A percentile compares a stretch with the other conserved stretches of the same genome.
phyloP scores from a whole-genome alignment of 2,888 invertebrate species.

The Conus canariensis region DNA sequence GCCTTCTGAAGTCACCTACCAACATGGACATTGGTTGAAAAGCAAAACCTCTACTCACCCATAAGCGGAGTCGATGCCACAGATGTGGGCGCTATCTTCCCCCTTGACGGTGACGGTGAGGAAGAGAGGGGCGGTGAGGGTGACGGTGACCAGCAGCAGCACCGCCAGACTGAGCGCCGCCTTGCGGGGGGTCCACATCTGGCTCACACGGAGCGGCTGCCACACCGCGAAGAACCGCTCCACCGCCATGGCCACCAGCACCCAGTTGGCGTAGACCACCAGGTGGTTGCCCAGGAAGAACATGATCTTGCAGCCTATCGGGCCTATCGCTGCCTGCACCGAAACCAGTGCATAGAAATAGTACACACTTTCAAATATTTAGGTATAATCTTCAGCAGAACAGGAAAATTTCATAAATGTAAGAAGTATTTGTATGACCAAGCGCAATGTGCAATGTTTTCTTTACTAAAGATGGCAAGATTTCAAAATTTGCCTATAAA shows the following conservation, averaged over 20 bases:
- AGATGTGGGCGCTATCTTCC: neutral
- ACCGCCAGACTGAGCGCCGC: slow-evolving; percentile 31
- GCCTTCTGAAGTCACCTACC: too few relatives aligned
- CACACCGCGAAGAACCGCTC: slow-evolving; percentile 66
- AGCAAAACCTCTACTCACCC: neutral
- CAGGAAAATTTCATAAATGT: too few relatives aligned
- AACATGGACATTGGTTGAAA: too few relatives aligned
- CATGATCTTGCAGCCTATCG: slow-evolving; percentile 60
- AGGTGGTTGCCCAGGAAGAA: slow-evolving; percentile 63
- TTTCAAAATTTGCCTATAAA: too few relatives aligned
- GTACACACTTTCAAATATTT: too few relatives aligned
- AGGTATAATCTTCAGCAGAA: too few relatives aligned
- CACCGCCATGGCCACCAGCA: slow-evolving; percentile 69
- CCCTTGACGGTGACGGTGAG: slow-evolving; percentile 24
- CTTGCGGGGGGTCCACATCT: slow-evolving; percentile 30
- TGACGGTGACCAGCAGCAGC: slow-evolving; percentile 17
- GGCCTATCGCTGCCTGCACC: slow-evolving; percentile 37
- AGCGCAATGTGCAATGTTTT: too few relatives aligned
- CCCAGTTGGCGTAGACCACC: slow-evolving; percentile 68
- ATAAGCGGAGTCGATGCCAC: neutral
- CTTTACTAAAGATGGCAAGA: too few relatives aligned
- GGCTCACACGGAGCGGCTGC: slow-evolving; percentile 63
- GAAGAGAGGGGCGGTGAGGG: slow-evolving; percentile 29
- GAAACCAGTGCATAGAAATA: too few relatives aligned
- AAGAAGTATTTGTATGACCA: too few relatives aligned